Percentiles rank a stretch among this genome's conserved stretches.
phyloP scores from a whole-genome alignment of 2,797 vertebrate species.

The Alca torda region DNA sequence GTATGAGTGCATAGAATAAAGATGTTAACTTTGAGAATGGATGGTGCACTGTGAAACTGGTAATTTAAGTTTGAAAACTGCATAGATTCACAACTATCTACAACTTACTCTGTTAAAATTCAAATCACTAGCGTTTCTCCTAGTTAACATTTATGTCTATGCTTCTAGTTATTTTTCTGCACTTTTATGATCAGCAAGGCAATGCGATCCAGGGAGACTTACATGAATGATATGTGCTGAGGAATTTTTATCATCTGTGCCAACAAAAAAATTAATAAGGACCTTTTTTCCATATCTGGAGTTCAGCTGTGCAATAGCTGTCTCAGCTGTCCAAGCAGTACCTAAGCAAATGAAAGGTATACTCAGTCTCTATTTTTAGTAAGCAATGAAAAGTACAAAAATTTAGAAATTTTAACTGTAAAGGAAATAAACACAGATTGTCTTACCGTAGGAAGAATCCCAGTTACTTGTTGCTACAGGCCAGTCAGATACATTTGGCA shows the following conservation, averaged over 20 bases:
- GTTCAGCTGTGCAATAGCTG: slow-evolving; percentile 85
- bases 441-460: slow-evolving; percentile 84
- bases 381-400: neutral
- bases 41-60: neutral
- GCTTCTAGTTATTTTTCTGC: neutral
- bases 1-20: neutral
- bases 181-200: neutral
- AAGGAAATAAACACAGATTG: neutral
- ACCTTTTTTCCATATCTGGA: slow-evolving; percentile 90
- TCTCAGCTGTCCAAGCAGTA: slow-evolving; percentile 84
- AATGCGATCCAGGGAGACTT: slow-evolving; percentile 71
- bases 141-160: neutral
- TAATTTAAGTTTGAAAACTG: neutral
- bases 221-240: slow-evolving; percentile 91
- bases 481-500: slow-evolving; percentile 87
- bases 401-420: neutral
- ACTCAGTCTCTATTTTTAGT: neutral
- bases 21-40: neutral
- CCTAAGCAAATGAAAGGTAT: slow-evolving; percentile 74
- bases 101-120: neutral
- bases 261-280: slow-evolving; percentile 90
- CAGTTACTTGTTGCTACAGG: slow-evolving; percentile 87
- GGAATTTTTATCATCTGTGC: slow-evolving; percentile 92
- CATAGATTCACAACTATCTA: neutral
- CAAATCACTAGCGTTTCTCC: neutral